A percentile compares a stretch with the other conserved stretches of the same genome.
Evolutionary conservation across 2,797 vertebrate species (phyloP).

Genomic region (Passerculus sandwichensis): DNA sequence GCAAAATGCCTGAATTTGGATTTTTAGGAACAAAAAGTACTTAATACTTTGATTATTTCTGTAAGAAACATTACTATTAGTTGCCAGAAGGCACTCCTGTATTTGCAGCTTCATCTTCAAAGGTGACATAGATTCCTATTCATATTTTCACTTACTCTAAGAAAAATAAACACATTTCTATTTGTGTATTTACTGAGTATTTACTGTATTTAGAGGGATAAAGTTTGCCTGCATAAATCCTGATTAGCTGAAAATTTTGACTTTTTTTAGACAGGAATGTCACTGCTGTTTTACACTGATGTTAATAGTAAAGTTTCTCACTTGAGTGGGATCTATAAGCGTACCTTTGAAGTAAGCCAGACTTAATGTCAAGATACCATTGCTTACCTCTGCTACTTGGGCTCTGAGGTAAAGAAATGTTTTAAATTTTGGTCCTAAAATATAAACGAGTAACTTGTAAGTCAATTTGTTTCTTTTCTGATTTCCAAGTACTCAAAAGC

Average conservation of each 20-base stretch:
- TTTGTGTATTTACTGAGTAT: not conserved
- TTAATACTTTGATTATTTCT: not conserved
- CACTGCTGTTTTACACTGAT: not conserved
- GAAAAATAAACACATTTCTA: not conserved
- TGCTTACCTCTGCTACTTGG: not conserved
- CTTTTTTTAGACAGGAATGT: not conserved
- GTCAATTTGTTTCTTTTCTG: not conserved
- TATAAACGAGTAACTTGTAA: not conserved
- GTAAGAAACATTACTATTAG: not conserved
- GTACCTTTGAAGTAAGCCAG: not conserved
- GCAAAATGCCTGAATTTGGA: not conserved
- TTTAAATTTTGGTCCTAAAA: not conserved
- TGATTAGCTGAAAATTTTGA: not conserved
- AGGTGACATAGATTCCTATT: not conserved
- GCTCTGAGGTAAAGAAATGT: not conserved
- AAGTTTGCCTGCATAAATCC: not conserved
- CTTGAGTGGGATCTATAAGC: not conserved
- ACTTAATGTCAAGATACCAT: not conserved
- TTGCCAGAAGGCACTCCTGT: not conserved
- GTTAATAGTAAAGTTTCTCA: not conserved
- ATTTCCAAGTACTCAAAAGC: not conserved
- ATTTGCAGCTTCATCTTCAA: not conserved
- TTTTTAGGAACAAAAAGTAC: not conserved
- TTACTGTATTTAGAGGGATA: not conserved
- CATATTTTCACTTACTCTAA: not conserved